Evolutionary conservation across 2,113 vertebrate species (phyloP).

Genomic region (Ochotona curzoniae): DNA sequence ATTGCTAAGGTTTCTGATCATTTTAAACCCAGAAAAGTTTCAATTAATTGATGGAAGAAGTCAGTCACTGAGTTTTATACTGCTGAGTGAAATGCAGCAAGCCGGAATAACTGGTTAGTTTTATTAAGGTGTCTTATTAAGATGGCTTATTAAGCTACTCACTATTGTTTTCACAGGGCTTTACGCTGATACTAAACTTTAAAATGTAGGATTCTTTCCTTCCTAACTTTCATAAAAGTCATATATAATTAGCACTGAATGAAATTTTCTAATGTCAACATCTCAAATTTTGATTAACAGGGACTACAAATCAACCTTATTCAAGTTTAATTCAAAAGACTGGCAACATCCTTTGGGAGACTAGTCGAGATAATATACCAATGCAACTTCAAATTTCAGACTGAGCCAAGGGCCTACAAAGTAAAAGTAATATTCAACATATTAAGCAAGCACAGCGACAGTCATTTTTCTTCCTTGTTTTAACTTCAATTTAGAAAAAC

Average conservation of each 20-base stretch:
- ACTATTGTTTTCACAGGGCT: slow-evolving; percentile 79
- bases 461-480: slow-evolving; percentile 69
- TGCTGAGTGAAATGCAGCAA: slow-evolving; percentile 68
- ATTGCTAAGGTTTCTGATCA: slow-evolving; percentile 72
- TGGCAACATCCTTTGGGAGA: slow-evolving; percentile 80
- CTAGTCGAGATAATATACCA: slow-evolving; percentile 77
- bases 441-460: slow-evolving; percentile 63
- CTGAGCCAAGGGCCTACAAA: slow-evolving; percentile 76
- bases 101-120: slow-evolving; percentile 76
- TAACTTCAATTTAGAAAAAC: slow-evolving; percentile 55
- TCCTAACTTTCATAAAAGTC: slow-evolving; percentile 82
- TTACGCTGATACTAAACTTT: slow-evolving; percentile 80
- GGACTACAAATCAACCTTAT: slow-evolving; percentile 80
- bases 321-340: slow-evolving; percentile 82
- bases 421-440: slow-evolving; percentile 77
- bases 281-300: slow-evolving; percentile 82
- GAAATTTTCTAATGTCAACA: slow-evolving; percentile 82
- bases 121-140: slow-evolving; percentile 83
- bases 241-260: slow-evolving; percentile 83
- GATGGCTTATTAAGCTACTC: slow-evolving; percentile 79
- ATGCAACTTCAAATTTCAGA: slow-evolving; percentile 75
- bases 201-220: slow-evolving; percentile 80
- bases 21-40: slow-evolving; percentile 79
- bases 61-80: slow-evolving; percentile 69
- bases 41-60: slow-evolving; percentile 73